Percentiles rank a stretch among this genome's conserved stretches.
phyloP scores from a whole-genome alignment of 2,797 vertebrate species.

The Sphenodon punctatus region DNA sequence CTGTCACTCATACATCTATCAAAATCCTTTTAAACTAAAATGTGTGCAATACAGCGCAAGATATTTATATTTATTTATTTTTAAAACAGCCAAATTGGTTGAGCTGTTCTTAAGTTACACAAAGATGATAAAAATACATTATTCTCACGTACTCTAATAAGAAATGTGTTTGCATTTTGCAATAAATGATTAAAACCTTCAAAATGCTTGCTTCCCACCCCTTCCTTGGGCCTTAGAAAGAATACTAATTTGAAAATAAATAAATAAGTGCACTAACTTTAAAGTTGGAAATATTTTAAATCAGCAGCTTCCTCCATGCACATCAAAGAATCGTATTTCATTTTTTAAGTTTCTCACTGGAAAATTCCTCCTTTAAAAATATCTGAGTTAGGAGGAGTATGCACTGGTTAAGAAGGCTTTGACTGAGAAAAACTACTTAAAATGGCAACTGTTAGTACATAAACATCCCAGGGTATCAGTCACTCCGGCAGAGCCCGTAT shows the following conservation, averaged over 20 bases:
- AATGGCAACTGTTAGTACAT: background rate
- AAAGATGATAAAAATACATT: constrained; percentile 25
- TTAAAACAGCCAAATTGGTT: background rate
- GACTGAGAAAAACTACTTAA: background rate
- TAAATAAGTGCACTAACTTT: constrained; percentile 13
- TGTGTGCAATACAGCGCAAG: too few relatives aligned
- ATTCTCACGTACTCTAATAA: background rate
- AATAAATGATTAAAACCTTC: constrained; percentile 32
- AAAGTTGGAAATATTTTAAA: background rate
- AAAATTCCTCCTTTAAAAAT: too few relatives aligned
- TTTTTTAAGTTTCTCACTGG: background rate
- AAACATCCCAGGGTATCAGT: background rate
- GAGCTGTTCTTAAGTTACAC: background rate
- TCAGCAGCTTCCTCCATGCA: background rate
- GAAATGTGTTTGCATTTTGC: background rate
- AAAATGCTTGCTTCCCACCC: constrained; percentile 13
- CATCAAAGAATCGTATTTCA: background rate
- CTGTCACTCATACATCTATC: too few relatives aligned
- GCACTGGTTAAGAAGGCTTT: background rate
- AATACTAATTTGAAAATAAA: constrained; percentile 19
- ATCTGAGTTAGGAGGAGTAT: too few relatives aligned
- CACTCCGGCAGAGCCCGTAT: background rate
- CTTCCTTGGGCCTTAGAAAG: constrained; percentile 2
- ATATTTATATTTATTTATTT: too few relatives aligned
- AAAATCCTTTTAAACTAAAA: too few relatives aligned